A percentile compares a stretch with the other conserved stretches of the same genome.
phyloP scores from a whole-genome alignment of 2,888 invertebrate genomes.

The Drosophila paramelanica region DNA sequence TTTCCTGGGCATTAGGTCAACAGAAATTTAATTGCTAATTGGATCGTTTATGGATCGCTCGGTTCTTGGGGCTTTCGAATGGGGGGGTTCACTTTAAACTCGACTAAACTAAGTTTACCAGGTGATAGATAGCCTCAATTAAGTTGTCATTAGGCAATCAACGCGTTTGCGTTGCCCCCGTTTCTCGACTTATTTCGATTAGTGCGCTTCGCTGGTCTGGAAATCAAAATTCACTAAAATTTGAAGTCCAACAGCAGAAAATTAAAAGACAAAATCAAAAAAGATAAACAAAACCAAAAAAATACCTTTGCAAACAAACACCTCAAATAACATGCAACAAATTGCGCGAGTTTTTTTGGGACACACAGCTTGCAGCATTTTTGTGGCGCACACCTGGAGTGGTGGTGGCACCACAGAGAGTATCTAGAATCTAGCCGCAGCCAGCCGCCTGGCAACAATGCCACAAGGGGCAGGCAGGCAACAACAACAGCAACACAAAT shows the following conservation, averaged over 20 bases:
- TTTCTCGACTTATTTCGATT: conserved; percentile 29
- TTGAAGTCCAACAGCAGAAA: conserved; percentile 15
- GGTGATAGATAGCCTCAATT: conserved; percentile 73
- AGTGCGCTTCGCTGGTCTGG: conserved; percentile 57
- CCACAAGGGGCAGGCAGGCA: conserved; percentile 39
- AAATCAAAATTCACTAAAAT: conserved; percentile 43
- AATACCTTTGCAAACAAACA: conserved; percentile 8
- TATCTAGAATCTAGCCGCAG: conserved; percentile 65
- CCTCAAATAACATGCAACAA: conserved; percentile 56
- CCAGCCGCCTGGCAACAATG: conserved; percentile 52
- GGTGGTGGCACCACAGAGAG: conserved; percentile 33
- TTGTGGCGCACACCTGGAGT: conserved; percentile 70
- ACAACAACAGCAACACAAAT: conserved; percentile 26
- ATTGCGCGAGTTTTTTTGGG: conserved; percentile 54
- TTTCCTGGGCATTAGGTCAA: conserved; percentile 67
- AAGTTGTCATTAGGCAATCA: conserved; percentile 57
- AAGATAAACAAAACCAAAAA: conserved; percentile 14
- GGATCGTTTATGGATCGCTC: conserved; percentile 58
- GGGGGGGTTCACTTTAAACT: conserved; percentile 7
- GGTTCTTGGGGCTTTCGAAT: conserved; percentile 20
- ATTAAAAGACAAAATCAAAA: conserved; percentile 10
- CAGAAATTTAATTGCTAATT: conserved; percentile 76
- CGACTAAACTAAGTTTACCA: conserved; percentile 53
- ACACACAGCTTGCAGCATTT: conserved; percentile 67
- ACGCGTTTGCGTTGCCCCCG: conserved; percentile 23